These are phyloP conservation scores for Halotydeus destructor DNA, from an alignment of 1,140 invertebrate genomes.

Conservation along the genomic window DNA sequence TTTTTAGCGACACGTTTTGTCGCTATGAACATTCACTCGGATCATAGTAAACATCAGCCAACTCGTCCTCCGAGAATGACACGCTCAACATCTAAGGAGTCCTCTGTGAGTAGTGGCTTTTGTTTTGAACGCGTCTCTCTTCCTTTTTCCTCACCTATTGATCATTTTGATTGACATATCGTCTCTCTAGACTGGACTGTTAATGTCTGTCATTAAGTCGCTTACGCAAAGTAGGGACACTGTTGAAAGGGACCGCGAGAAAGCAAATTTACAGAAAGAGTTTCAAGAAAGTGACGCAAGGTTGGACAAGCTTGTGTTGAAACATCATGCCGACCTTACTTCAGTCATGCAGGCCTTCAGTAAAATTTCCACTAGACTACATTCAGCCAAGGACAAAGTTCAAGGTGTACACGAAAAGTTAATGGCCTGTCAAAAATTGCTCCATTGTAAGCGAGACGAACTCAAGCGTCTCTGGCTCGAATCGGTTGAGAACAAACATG, in stretches of 20 bases:
- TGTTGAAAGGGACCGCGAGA: conserved; percentile 81
- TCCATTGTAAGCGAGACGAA: conserved; percentile 78
- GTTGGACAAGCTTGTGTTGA: conserved; percentile 64
- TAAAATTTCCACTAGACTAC: conserved; percentile 40
- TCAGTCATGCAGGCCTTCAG: conserved; percentile 69
- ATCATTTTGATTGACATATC: not conserved
- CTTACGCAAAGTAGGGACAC: conserved; percentile 66
- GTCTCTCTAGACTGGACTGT: conserved; percentile 51
- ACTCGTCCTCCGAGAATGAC: conserved; percentile 8
- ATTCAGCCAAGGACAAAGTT: conserved; percentile 54
- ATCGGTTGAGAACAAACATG: conserved; percentile 75
- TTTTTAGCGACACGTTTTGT: too few relatives aligned
- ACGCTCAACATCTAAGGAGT: conserved; percentile 5
- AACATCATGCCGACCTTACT: conserved; percentile 66
- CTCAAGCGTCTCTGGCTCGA: conserved; percentile 77
- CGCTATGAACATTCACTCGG: too few relatives aligned
- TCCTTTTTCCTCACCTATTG: not conserved
- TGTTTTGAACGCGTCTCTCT: not conserved
- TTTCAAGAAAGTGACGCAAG: conserved; percentile 70
- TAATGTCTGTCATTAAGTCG: conserved; percentile 79
- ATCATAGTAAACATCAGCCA: too few relatives aligned
- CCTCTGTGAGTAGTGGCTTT: conserved; percentile 1
- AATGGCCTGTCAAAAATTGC: conserved; percentile 62
- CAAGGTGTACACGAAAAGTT: conserved; percentile 68
- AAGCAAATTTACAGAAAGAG: conserved; percentile 74